A percentile compares a stretch with the other conserved stretches of the same genome.
Conservation (phyloP, 2,797 vertebrate genomes). For the Xiphophorus birchmanni region DNA sequence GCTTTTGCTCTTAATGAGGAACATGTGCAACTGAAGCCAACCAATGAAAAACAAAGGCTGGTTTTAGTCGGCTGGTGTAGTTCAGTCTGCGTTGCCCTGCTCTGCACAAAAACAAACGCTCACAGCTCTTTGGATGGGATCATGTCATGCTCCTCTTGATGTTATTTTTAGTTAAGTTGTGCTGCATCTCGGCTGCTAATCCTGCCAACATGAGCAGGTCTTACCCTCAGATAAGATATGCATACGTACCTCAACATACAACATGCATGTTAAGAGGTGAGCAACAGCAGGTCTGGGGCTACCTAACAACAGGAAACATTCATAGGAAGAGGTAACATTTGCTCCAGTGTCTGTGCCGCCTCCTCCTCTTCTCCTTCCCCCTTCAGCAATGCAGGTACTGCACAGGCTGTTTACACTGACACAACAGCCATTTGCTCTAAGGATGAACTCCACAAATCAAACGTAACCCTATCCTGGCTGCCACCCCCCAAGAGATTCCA, state of each 20-base stretch:
- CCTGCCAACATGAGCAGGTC: constrained; percentile 63
- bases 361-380: constrained; percentile 60
- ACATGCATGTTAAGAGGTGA: constrained; percentile 65
- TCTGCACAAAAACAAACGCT: constrained; percentile 53
- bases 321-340: constrained; percentile 70
- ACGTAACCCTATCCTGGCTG: constrained; percentile 47
- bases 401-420: constrained; percentile 72
- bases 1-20: constrained; percentile 75
- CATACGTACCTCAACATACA: constrained; percentile 69
- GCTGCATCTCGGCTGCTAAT: constrained; percentile 58
- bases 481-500: constrained; percentile 44
- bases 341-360: constrained; percentile 66
- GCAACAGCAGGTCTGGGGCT: constrained; percentile 45
- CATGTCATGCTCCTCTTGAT: constrained; percentile 25
- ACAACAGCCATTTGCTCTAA: constrained; percentile 67
- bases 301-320: constrained; percentile 59
- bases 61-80: constrained; percentile 58
- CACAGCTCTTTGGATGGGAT: constrained; percentile 34
- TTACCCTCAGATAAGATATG: constrained; percentile 63
- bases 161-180: constrained; percentile 56
- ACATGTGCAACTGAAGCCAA: constrained; percentile 73
- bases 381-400: constrained; percentile 73
- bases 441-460: constrained; percentile 46
- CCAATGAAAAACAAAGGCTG: constrained; percentile 72
- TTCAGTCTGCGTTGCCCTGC: constrained; percentile 51